Evolutionary conservation across 2,888 invertebrate species (phyloP).

Genomic region (Cataglyphis rosenhaueri): DNA sequence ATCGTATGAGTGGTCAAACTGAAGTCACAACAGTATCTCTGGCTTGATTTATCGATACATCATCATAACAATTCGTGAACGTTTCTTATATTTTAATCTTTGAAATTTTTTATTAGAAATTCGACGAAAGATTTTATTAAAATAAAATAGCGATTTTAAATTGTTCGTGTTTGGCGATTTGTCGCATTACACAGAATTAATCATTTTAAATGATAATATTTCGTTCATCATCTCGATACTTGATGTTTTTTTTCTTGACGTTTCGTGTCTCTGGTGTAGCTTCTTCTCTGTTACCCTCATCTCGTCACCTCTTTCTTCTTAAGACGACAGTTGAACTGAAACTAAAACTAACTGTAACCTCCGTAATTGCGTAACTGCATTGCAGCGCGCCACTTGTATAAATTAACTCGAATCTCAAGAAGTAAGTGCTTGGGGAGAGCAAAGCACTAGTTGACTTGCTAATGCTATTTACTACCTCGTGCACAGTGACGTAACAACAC

Average conservation of each 20-base stretch:
- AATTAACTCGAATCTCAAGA: slow-evolving; percentile 84
- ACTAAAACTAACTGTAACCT: slow-evolving; percentile 80
- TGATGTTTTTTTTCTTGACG: not conserved
- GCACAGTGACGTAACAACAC: slow-evolving; percentile 72
- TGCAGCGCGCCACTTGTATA: slow-evolving; percentile 83
- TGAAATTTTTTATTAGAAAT: not conserved
- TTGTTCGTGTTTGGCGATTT: not conserved
- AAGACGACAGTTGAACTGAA: slow-evolving; percentile 71
- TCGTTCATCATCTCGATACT: slow-evolving; percentile 17
- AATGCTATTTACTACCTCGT: slow-evolving; percentile 82
- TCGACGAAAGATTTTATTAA: not conserved
- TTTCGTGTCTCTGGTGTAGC: not conserved
- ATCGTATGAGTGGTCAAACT: slow-evolving; percentile 23
- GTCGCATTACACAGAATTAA: slow-evolving; percentile 4
- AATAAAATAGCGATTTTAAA: slow-evolving; percentile 15
- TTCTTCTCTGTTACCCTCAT: slow-evolving; percentile 9
- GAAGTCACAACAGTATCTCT: slow-evolving; percentile 13
- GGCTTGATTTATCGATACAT: slow-evolving; percentile 3
- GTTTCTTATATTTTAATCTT: not conserved
- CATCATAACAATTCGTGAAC: not conserved
- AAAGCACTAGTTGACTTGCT: slow-evolving; percentile 84
- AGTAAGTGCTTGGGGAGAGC: slow-evolving; percentile 81
- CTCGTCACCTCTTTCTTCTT: slow-evolving; percentile 48
- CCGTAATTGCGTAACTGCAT: slow-evolving; percentile 82
- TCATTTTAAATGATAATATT: not conserved